Evolutionary conservation across 2,888 invertebrate species (phyloP), one percentile per base, ranked within the genome.

Genomic region (Abrostola tripartita): DNA sequence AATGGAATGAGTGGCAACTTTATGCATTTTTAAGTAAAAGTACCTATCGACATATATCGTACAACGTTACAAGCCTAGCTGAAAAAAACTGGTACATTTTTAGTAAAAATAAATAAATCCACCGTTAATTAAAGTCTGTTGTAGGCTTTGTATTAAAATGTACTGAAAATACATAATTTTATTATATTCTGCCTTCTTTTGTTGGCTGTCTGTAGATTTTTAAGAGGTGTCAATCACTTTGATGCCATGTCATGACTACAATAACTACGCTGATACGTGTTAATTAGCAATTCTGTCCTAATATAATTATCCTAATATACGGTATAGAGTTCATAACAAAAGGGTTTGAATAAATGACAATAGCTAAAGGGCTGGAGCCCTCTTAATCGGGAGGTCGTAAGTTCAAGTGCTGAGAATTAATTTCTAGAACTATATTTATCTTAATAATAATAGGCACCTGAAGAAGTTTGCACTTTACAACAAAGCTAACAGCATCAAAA

Each of bases 181-280:
- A 6, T 4, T 6, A 35, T n/a, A 10, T 6, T 12, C 12, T 53
- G 36, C 11, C 24, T 52, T 37, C 37, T 7, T 9, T 42, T 10
- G 54, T 12, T 6, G 36, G 42, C 10, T 54, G 9, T 14, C 11
- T 10, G 8, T 55, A 37, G 7, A 37, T 6, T 42, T 36, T 12
- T 36, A 10, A 41, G 35, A 7, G 9, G 35, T 35, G 44, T 55
- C 55, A 55, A 55, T 55, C 42, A 54, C 8, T 35, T 11, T 7
- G 41, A 36, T 14, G 36, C 9, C 38, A 6, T 9, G 35, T 49
- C 24, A 49, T 49, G 49, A 40, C 38, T 40, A 49, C 38, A 71
- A 66, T 66, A 42, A 12, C 51, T n/a, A 55, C 72, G n/a, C 24
- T 40, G 37, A 72, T 49, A 65, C 11, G 24, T 9, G 24, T 37